Base-by-base conservation (phyloP, 2,797 vertebrate genomes). In the Gallinago nigripennis region DNA sequence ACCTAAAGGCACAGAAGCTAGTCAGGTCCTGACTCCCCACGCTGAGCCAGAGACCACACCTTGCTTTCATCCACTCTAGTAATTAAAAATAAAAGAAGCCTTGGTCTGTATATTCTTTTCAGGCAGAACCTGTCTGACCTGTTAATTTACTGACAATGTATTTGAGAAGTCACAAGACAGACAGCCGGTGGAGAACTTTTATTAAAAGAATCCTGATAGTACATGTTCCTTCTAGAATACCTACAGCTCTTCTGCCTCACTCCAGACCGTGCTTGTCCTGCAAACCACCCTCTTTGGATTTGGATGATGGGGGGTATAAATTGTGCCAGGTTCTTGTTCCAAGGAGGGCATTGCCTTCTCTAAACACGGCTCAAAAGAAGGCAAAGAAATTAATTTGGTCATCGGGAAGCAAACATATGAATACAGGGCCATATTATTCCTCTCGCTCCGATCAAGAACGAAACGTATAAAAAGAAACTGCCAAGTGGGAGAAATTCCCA, bases 91-190 rank as follows among this genome's bases (percentile, higher is more conserved):
- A 39, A 92, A 94, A 94, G 70, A 86, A 61, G 82, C 83, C 63
- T 30, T 51, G 77, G 20, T 39, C 53, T 90, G 77, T 69, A 27
- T 82, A 41, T 53, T 84, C 82, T 81, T 92, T 92, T 94, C 95
- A 95, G 83, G 82, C 79, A 96, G 92, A 97, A 97, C 97, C 94
- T 79, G 97, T 94, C 79, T 13, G 56, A 95, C 97, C 94, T 94
- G 97, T 90, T 97, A n/a, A 82, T 30, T 82, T 82, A 82, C 94
- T 80, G 77, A 64, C 58, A 60, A 9, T 7, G 76, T 63, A 39
- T 79, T 94, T 37, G 17, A 82, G 79, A 70, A 90, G 53, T 45
- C 92, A 92, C 50, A 87, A 86, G 94, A n/a, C 70, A 89, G 56
- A 0, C 68, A 70, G 65, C 24, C 46, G 9, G 51, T 12, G 24